phyloP scores from a whole-genome alignment of 1,140 invertebrate genomes.

The Bombus confusus region DNA sequence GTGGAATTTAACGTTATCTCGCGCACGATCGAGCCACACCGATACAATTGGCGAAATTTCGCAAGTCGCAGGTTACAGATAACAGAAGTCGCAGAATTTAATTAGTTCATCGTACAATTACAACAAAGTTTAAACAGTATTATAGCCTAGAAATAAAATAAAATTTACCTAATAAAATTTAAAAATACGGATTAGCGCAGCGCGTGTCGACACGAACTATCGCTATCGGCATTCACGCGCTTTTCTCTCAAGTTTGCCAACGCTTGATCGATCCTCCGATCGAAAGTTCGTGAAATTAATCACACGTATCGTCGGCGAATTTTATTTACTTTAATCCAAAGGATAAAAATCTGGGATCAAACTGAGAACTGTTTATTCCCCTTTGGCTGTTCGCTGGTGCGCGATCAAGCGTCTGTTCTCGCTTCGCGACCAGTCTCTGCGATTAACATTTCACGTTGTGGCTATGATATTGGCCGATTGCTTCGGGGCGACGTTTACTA shows the following conservation, averaged over 20 bases:
- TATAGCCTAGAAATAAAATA: too few relatives aligned
- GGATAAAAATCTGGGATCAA: neutral
- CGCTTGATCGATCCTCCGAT: neutral
- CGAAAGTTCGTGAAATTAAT: neutral
- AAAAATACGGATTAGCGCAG: too few relatives aligned
- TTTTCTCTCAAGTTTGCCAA: neutral
- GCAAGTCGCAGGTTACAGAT: too few relatives aligned
- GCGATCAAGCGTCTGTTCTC: slow-evolving; percentile 1
- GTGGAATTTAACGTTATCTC: neutral
- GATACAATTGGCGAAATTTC: too few relatives aligned
- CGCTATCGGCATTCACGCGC: too few relatives aligned
- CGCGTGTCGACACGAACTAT: too few relatives aligned
- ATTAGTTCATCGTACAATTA: too few relatives aligned
- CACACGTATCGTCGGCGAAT: too few relatives aligned
- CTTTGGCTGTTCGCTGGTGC: neutral
- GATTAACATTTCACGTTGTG: slow-evolving; percentile 76
- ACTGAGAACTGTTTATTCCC: neutral
- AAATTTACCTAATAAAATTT: too few relatives aligned
- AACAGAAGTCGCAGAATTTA: too few relatives aligned
- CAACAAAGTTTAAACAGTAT: too few relatives aligned
- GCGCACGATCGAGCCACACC: too few relatives aligned
- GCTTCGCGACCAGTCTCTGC: slow-evolving; percentile 69
- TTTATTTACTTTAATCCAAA: neutral
- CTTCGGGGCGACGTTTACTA: slow-evolving; percentile 61
- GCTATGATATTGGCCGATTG: slow-evolving; percentile 38